Evolutionary conservation across 2,888 invertebrate species (phyloP), one percentile per base, ranked within the genome.

Genomic region (Hermaeophaga mercurialis): DNA sequence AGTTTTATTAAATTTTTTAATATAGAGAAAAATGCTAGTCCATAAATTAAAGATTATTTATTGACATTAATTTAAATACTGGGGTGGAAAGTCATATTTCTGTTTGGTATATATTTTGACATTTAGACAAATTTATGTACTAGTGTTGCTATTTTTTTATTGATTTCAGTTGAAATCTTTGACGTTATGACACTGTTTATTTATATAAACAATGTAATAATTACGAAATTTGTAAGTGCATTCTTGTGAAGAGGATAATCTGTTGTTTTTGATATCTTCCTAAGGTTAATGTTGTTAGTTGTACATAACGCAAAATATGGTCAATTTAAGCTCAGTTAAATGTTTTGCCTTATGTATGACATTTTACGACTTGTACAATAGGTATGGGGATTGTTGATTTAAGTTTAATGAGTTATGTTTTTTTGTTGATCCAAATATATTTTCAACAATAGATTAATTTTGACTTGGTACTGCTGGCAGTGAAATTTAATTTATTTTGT

Each of bases 301-400:
- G 68, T 68, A 64, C 65, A 69, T 67, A 68, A 63, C 60, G 64
- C 68, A 68, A 67, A 67, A 61, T 62, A n/a, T 12, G 8, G 8
- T 22, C 14, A n/a, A n/a, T n/a, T n/a, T n/a, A n/a, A n/a, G n/a
- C n/a, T n/a, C n/a, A n/a, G n/a, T 41, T 41, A 9, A 24, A 11
- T 2, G 26, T 15, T 70, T 69, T 67, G 69, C 64, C 63, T 61
- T 68, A 65, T 67, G 69, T 58, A 66, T 66, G 65, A 56, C 48
- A 9, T 54, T 53, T 49, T 48, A 54, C 45, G 54, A 50, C 38
- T 49, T 48, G 50, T 54, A 50, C 50, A 52, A 45, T 48, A 49
- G 34, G n/a, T n/a, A n/a, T n/a, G n/a, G 44, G 60, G 54, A 57
- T 59, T 63, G 61, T 60, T 58, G 49, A 46, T 54, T 56, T 57